Base-by-base conservation (phyloP, 2,113 vertebrate genomes). In the Falcunculus frontatus region DNA sequence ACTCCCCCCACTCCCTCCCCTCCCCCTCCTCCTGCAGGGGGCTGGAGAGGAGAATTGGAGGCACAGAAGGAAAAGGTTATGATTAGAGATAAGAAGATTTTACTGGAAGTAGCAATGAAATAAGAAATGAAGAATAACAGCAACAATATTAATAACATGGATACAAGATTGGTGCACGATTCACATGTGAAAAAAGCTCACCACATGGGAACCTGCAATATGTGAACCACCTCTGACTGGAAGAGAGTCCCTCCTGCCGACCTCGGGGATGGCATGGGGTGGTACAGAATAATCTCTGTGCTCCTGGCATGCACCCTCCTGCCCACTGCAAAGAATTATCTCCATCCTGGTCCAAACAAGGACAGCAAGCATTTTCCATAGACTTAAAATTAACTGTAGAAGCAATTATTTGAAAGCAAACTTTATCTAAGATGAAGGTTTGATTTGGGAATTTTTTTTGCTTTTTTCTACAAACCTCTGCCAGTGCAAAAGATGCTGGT, bases 361-460 rank as follows among this genome's bases (percentile, higher is more conserved):
- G 10, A 37, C 44, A 92, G 53, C n/a, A 91, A 91, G 37, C 13
- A 20, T 68, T 91, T 57, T 90, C 7, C 8, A 49, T 12, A 49
- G 7, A 87, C 37, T 88, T 14, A 90, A 81, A 73, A 82, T 65
- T 80, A 86, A 85, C 72, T 92, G 62, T 9, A 62, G 89, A 86
- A 89, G 8, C 9, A 93, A 65, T 46, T 86, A 63, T 50, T 87
- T 5, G 22, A 22, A 93, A 59, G 13, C 7, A 92, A 93, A 93
- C 29, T 81, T 87, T 59, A 44, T 79, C 7, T 77, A 87, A 78
- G 20, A 69, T 37, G 70, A 84, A 32, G 10, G 7, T 10, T 84
- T 46, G 17, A 20, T 37, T 50, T 83, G 11, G 30, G 27, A 12
- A 4, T 7, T 56, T 55, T 55, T 53, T 50, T 46, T 37, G 3